phyloP scores from a whole-genome alignment of 2,888 invertebrate genomes.

The Watsonalla binaria region DNA sequence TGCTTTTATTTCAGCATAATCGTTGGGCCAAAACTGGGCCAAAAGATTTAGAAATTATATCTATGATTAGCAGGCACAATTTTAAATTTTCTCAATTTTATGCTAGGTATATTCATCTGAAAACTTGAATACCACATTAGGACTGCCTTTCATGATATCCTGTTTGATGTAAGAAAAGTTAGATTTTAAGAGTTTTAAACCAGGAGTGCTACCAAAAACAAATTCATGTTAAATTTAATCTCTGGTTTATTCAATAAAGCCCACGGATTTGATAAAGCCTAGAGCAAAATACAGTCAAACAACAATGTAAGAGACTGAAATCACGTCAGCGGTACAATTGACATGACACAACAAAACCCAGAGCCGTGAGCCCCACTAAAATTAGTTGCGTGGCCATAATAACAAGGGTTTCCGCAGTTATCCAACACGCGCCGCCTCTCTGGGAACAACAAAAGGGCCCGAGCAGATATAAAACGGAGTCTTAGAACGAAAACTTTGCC shows the following conservation, averaged over 20 bases:
- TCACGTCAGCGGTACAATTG: slow-evolving; percentile 1
- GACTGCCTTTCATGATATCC: too few relatives aligned
- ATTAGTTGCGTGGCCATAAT: slow-evolving; percentile 50
- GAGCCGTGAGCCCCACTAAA: slow-evolving; percentile 29
- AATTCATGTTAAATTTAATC: too few relatives aligned
- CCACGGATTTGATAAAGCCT: not conserved
- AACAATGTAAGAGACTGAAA: slow-evolving; percentile 1
- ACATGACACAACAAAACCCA: slow-evolving; percentile 2
- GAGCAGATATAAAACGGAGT: slow-evolving; percentile 59
- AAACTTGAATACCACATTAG: too few relatives aligned
- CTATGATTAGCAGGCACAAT: too few relatives aligned
- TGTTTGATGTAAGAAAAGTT: too few relatives aligned
- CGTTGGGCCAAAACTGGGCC: too few relatives aligned
- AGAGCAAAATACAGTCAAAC: not conserved
- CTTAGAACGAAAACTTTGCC: slow-evolving; percentile 68
- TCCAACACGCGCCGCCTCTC: slow-evolving; percentile 32
- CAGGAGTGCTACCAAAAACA: too few relatives aligned
- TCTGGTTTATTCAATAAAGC: not conserved
- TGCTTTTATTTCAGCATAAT: too few relatives aligned
- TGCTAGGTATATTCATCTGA: too few relatives aligned
- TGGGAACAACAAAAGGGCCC: slow-evolving; percentile 50
- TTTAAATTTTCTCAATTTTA: too few relatives aligned
- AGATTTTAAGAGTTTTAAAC: too few relatives aligned
- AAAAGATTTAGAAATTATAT: too few relatives aligned
- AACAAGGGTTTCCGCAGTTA: slow-evolving; percentile 39